Percentiles rank a stretch among this genome's conserved stretches.
Conservation (phyloP, 2,113 vertebrate species). For the Illadopsis cleaveri region DNA sequence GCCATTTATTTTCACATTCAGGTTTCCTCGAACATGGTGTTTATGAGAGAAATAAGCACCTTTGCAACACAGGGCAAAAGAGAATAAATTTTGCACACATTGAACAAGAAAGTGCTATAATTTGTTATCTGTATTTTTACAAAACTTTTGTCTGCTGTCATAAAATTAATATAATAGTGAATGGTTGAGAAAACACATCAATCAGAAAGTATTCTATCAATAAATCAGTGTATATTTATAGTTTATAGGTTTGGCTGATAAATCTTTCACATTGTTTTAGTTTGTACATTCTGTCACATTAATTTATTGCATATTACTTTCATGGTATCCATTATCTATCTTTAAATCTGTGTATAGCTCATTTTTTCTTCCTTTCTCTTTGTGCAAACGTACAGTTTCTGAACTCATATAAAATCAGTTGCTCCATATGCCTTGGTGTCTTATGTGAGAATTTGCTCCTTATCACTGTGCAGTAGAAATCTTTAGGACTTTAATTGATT, state of each 20-base stretch:
- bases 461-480: not conserved
- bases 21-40: not conserved
- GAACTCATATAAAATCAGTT: not conserved
- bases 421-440: not conserved
- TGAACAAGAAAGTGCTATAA: not conserved
- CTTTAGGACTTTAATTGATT: slow-evolving; percentile 13
- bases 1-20: slow-evolving; percentile 14
- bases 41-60: not conserved
- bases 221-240: not conserved
- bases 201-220: not conserved
- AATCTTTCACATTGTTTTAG: not conserved
- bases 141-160: not conserved
- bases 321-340: not conserved
- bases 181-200: not conserved
- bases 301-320: not conserved
- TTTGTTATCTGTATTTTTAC: not conserved
- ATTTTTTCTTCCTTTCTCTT: not conserved
- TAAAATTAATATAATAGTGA: not conserved
- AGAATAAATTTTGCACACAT: not conserved
- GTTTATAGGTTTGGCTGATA: not conserved
- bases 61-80: not conserved
- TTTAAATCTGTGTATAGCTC: not conserved
- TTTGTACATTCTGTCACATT: not conserved
- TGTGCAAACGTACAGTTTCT: not conserved
- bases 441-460: not conserved